phyloP scores from a whole-genome alignment of 1,140 invertebrate genomes.

The Dreissena rostriformis region DNA sequence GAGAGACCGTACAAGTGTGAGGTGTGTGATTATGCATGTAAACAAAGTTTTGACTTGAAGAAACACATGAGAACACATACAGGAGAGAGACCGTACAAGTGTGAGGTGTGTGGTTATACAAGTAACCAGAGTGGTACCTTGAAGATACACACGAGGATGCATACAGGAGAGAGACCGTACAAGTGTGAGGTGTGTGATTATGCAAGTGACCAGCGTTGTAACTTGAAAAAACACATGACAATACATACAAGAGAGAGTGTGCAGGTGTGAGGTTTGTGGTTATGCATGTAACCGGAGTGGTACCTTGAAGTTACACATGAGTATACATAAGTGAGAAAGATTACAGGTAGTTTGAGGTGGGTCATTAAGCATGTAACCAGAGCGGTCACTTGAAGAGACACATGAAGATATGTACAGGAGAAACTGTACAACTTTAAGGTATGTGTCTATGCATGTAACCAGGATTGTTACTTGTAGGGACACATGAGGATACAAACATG shows the following conservation, averaged over 20 bases:
- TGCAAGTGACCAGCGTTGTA: background rate
- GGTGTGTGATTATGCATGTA: conserved; percentile 11
- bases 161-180: background rate
- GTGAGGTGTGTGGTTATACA: background rate
- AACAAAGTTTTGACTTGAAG: background rate
- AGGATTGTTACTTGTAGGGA: background rate
- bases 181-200: conserved; percentile 3
- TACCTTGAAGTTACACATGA: background rate
- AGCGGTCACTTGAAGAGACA: conserved; percentile 1
- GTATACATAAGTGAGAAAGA: background rate
- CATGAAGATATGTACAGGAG: conserved; percentile 7
- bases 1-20: background rate
- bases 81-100: background rate
- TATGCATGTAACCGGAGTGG: background rate
- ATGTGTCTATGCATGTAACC: too few relatives aligned
- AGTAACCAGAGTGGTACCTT: background rate
- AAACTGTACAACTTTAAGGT: background rate
- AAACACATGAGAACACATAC: background rate
- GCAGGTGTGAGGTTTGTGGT: background rate
- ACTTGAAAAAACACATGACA: background rate
- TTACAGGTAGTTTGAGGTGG: background rate
- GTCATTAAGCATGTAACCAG: background rate
- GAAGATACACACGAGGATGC: conserved; percentile 3
- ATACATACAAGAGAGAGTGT: background rate
- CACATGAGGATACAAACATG: conserved; percentile 1